Conservation (phyloP, 92 coral and sea anemone species). For the Phenganax stokvisi region DNA sequence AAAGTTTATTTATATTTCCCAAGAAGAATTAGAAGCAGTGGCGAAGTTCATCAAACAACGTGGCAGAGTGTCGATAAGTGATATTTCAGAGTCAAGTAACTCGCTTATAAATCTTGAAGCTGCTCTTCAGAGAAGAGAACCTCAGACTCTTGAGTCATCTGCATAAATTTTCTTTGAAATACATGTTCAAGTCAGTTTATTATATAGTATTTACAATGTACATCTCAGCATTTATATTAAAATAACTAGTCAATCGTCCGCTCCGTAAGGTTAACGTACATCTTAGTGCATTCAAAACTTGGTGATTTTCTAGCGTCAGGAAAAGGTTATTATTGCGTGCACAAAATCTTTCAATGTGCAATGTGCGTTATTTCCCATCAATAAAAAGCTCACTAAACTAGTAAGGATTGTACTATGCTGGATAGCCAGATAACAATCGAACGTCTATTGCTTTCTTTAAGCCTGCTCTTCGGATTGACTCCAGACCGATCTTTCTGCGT, state of each 20-base stretch:
- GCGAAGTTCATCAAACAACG: slow-evolving; percentile 97
- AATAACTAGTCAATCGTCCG: slow-evolving; percentile 20
- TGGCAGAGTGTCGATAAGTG: slow-evolving; percentile 89
- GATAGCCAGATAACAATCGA: slow-evolving; percentile 73
- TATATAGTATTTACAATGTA: not conserved
- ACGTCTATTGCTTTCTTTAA: slow-evolving; percentile 71
- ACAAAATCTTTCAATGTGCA: not conserved
- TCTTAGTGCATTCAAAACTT: too few species aligned
- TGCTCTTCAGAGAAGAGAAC: slow-evolving; percentile 40
- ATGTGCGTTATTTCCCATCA: not conserved
- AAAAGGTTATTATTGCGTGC: not conserved
- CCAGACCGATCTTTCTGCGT: slow-evolving; percentile 78
- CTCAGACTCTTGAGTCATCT: slow-evolving; percentile 37
- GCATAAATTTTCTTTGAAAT: slow-evolving; percentile 23
- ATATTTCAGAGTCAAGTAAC: slow-evolving; percentile 89
- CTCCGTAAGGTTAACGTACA: too few species aligned
- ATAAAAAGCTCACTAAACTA: not conserved
- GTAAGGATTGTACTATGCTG: slow-evolving; percentile 17
- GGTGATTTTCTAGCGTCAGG: not conserved
- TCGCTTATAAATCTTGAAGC: slow-evolving; percentile 80
- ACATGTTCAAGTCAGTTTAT: not conserved
- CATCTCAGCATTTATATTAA: not conserved
- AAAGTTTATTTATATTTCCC: slow-evolving; percentile 94
- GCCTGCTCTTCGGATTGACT: slow-evolving; percentile 76
- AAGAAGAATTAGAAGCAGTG: slow-evolving; percentile 84